phyloP scores from a whole-genome alignment of 1,140 invertebrate genomes.

The Ephestia elutella region DNA sequence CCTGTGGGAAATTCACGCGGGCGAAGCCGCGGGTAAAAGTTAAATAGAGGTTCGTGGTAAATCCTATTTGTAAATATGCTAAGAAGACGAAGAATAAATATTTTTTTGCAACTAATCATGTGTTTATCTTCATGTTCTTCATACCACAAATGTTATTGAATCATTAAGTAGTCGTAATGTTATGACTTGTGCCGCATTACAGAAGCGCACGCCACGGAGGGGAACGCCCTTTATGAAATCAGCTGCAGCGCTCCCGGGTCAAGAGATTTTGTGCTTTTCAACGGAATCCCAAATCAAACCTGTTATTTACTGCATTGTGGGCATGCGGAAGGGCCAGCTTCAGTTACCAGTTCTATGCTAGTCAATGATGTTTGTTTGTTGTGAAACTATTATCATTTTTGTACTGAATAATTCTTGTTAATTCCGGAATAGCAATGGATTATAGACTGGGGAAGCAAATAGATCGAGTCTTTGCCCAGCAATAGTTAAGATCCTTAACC shows the following conservation, averaged over 20 bases:
- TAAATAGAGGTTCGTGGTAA: too few relatives aligned
- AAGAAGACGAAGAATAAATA: too few relatives aligned
- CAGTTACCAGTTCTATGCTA: slow-evolving; percentile 1
- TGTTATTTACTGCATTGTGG: slow-evolving; percentile 29
- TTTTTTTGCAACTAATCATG: not conserved
- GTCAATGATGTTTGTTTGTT: slow-evolving; percentile 3
- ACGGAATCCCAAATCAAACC: slow-evolving; percentile 35
- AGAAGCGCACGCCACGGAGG: slow-evolving; percentile 33
- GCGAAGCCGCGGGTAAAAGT: too few relatives aligned
- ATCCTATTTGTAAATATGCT: too few relatives aligned
- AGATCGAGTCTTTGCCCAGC: too few relatives aligned
- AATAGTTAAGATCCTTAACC: too few relatives aligned
- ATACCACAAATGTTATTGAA: too few relatives aligned
- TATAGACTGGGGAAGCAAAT: too few relatives aligned
- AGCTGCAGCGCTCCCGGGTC: slow-evolving; percentile 43
- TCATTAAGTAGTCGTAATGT: slow-evolving; percentile 3
- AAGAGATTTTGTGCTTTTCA: slow-evolving; percentile 40
- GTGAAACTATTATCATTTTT: slow-evolving; percentile 1
- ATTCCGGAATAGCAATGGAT: too few relatives aligned
- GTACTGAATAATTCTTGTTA: not conserved
- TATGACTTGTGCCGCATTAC: slow-evolving; percentile 23
- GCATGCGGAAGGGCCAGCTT: slow-evolving; percentile 20
- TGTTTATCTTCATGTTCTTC: too few relatives aligned
- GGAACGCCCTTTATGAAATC: slow-evolving; percentile 66
- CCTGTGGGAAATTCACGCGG: too few relatives aligned